These are phyloP conservation scores for Cyprinodon tularosa DNA, from an alignment of 2,113 vertebrate genomes.

Conservation along the genomic window DNA sequence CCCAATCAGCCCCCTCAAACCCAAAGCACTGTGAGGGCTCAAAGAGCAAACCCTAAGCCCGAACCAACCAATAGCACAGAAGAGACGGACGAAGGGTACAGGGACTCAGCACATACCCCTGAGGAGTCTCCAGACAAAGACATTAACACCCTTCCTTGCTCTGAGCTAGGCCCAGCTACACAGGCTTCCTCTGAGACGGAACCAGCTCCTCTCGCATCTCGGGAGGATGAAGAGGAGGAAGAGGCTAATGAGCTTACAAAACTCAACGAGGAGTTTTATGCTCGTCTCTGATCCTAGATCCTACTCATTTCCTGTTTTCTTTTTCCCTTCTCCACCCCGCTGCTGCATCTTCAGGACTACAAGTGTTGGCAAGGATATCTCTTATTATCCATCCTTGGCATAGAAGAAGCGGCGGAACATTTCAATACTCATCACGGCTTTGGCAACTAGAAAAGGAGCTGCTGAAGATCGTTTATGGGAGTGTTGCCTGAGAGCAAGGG, in stretches of 20 bases:
- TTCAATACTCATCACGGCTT: constrained; percentile 25
- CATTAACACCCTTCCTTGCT: constrained; percentile 46
- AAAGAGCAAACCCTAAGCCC: constrained; percentile 33
- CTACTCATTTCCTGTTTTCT: constrained; percentile 3
- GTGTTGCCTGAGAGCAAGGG: constrained; percentile 26
- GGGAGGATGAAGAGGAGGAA: constrained; percentile 68
- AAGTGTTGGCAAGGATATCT: constrained; percentile 17
- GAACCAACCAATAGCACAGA: constrained; percentile 33
- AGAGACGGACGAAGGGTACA: constrained; percentile 69
- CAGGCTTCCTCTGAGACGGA: constrained; percentile 49
- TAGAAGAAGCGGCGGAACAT: constrained; percentile 12
- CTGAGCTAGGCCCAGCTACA: constrained; percentile 42
- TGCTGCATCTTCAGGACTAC: constrained; percentile 35
- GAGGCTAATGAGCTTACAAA: constrained; percentile 86
- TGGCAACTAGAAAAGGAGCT: constrained; percentile 5
- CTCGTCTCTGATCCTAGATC: constrained; percentile 82
- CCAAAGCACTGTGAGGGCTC: constrained; percentile 36
- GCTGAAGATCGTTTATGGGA: constrained; percentile 9
- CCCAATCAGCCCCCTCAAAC: constrained; percentile 32
- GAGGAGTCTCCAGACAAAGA: constrained; percentile 36
- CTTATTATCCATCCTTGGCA: constrained; percentile 26
- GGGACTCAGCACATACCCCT: constrained; percentile 73
- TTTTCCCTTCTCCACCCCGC: constrained; percentile 15
- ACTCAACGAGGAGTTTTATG: constrained; percentile 86
- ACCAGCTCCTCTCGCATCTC: constrained; percentile 60